These are phyloP conservation scores for Volucella inflata DNA, from an alignment of 2,888 invertebrate species.

Conservation along the genomic window DNA sequence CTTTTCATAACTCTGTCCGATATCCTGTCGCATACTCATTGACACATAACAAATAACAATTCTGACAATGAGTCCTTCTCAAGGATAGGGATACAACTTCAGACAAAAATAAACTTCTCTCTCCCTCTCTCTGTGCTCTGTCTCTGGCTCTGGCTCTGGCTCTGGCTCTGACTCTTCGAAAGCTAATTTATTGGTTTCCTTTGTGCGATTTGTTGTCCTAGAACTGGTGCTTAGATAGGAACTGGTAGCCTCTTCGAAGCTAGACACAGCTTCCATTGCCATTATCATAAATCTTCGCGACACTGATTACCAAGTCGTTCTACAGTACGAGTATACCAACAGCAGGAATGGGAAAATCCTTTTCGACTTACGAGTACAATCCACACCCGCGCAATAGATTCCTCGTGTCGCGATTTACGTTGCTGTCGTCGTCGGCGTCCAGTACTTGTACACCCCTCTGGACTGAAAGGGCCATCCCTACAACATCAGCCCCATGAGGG, in stretches of 20 bases:
- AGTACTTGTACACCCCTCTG: no score
- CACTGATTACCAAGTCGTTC: slow-evolving; percentile 70
- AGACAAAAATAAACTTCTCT: slow-evolving; percentile 68
- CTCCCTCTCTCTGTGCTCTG: background rate
- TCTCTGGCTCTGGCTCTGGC: no score
- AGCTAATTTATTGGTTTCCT: slow-evolving; percentile 71
- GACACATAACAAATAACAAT: slow-evolving; percentile 66
- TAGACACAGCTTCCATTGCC: slow-evolving; percentile 12
- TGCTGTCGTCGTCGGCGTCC: no score
- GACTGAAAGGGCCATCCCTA: no score
- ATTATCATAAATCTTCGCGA: slow-evolving; percentile 72
- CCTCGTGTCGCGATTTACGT: slow-evolving; percentile 32
- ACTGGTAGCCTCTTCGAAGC: no score
- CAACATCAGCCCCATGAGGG: background rate
- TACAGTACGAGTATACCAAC: no score
- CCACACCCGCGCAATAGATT: slow-evolving; percentile 12
- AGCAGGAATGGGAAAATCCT: slow-evolving; percentile 52
- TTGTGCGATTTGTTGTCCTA: slow-evolving; percentile 64
- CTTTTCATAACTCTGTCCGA: slow-evolving; percentile 53
- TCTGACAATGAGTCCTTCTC: slow-evolving; percentile 8
- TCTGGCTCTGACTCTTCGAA: background rate
- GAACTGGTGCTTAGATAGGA: background rate
- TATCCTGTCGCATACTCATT: slow-evolving; percentile 20
- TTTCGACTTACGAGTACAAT: slow-evolving; percentile 15
- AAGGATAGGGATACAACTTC: slow-evolving; percentile 11